Evolutionary conservation across 2,888 invertebrate genomes (phyloP).

Genomic region (Steinernema scapterisci): DNA sequence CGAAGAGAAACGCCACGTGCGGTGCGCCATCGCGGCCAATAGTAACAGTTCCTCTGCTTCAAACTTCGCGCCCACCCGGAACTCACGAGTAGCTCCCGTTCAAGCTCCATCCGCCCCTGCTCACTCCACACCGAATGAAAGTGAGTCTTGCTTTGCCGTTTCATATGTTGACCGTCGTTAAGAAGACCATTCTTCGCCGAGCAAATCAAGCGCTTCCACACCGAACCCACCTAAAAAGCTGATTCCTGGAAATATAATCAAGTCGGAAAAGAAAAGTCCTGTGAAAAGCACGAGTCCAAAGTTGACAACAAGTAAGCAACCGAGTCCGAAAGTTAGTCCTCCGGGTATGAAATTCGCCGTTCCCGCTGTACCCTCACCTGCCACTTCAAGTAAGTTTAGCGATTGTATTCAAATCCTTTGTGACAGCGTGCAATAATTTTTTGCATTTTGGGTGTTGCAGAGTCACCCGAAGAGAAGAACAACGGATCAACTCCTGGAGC

Average conservation of each 20-base stretch:
- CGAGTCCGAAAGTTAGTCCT: conserved; percentile 5
- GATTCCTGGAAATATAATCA: background rate
- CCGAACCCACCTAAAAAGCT: conserved; percentile 8
- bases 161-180: background rate
- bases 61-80: conserved; percentile 38
- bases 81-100: conserved; percentile 33
- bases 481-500: background rate
- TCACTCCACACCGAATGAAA: background rate
- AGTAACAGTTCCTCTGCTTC: conserved; percentile 2
- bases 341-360: background rate
- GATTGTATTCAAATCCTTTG: too few relatives aligned
- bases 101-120: conserved; percentile 32
- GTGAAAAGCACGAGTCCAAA: conserved; percentile 17
- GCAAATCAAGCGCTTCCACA: background rate
- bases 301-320: background rate
- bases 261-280: conserved; percentile 20
- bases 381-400: conserved; percentile 15
- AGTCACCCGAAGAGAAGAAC: conserved; percentile 23
- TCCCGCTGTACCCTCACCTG: background rate
- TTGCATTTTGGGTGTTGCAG: background rate
- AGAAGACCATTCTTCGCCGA: background rate
- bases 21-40: conserved; percentile 31
- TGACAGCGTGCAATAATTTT: too few relatives aligned
- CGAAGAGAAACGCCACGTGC: conserved; percentile 50
- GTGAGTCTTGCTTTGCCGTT: background rate